Evolutionary conservation across 2,797 vertebrate species (phyloP).

Genomic region (Hyperoplus lanceolatus): DNA sequence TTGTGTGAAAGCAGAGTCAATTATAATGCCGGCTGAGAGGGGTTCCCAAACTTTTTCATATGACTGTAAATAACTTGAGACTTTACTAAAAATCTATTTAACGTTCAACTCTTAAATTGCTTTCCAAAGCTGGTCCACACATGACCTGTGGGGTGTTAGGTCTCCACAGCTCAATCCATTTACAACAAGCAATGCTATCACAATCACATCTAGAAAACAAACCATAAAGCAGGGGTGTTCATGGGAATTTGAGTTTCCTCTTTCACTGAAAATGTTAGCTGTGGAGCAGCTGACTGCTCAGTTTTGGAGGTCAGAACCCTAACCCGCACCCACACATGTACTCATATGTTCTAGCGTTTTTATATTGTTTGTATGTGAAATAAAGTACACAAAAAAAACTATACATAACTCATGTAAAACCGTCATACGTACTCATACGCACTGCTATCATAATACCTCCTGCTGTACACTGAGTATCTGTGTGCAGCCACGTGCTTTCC

Average conservation of each 20-base stretch:
- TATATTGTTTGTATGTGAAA: too few relatives aligned
- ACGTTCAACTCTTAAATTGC: not conserved
- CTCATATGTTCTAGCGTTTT: too few relatives aligned
- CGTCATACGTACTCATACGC: not conserved
- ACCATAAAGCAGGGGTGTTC: not conserved
- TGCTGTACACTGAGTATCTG: slow-evolving; percentile 2
- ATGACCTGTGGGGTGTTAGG: not conserved
- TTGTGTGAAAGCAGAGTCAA: too few relatives aligned
- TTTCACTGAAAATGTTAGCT: not conserved
- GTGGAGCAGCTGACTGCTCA: not conserved
- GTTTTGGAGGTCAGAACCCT: not conserved
- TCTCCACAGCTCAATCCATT: not conserved
- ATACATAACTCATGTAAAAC: too few relatives aligned
- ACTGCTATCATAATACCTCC: not conserved
- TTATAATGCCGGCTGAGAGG: too few relatives aligned
- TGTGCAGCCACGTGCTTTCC: slow-evolving; percentile 16
- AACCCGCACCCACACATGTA: too few relatives aligned
- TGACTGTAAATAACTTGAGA: not conserved
- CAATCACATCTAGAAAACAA: not conserved
- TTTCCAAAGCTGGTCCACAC: not conserved
- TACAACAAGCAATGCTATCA: not conserved
- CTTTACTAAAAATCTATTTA: not conserved
- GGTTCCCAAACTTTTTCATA: too few relatives aligned
- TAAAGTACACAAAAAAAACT: too few relatives aligned
- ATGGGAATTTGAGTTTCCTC: not conserved